A percentile compares a stretch with the other conserved stretches of the same genome.
Conservation (phyloP, 2,888 invertebrate species). For the Bursaphelenchus okinawaensis region DNA sequence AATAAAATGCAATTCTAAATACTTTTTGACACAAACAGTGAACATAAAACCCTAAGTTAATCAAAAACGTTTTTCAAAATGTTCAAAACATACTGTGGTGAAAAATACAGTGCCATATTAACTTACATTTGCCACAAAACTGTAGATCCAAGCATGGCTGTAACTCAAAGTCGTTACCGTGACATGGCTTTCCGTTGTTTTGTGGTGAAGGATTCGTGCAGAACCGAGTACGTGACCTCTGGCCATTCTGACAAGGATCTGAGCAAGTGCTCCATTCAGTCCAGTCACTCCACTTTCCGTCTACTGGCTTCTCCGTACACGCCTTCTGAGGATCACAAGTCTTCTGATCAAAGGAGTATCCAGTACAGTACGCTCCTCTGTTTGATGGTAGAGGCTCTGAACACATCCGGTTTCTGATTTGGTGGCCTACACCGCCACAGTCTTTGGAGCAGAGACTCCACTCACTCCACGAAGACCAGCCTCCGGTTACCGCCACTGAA, state of each 20-base stretch:
- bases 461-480: conserved; percentile 52
- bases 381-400: conserved; percentile 54
- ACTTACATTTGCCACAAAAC: conserved; percentile 43
- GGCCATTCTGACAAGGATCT: conserved; percentile 48
- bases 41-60: too few relatives aligned
- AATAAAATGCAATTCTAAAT: too few relatives aligned
- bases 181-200: conserved; percentile 50
- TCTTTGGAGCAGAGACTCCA: conserved; percentile 53
- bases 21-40: too few relatives aligned
- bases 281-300: conserved; percentile 56
- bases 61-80: conserved; percentile 5
- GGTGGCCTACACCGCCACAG: conserved; percentile 47
- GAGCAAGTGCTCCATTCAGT: conserved; percentile 48
- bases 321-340: conserved; percentile 30
- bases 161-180: conserved; percentile 55
- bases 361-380: conserved; percentile 55
- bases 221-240: conserved; percentile 44
- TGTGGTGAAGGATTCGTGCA: conserved; percentile 51
- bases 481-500: conserved; percentile 31
- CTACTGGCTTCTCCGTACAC: conserved; percentile 32
- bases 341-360: conserved; percentile 56
- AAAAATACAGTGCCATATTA: not conserved
- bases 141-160: conserved; percentile 40
- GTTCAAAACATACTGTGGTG: not conserved
- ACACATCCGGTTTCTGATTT: conserved; percentile 56